Percentiles rank a stretch among this genome's conserved stretches.
These are phyloP conservation scores for Lepeophtheirus salmonis DNA, from an alignment of 1,140 invertebrate species.

Conservation along the genomic window DNA sequence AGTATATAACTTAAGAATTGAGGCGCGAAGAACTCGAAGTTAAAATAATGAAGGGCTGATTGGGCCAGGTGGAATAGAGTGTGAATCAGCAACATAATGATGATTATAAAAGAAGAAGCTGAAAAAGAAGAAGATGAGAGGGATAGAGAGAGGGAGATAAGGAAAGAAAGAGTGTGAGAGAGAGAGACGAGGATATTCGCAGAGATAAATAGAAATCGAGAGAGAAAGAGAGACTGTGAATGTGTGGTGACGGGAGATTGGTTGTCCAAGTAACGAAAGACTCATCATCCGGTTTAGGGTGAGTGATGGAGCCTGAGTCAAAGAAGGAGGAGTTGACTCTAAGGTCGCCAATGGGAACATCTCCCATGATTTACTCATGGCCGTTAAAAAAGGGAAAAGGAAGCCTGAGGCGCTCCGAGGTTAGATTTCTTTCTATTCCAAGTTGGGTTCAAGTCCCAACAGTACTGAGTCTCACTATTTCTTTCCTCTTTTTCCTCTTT, in stretches of 20 bases:
- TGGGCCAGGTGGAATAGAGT: too few relatives aligned
- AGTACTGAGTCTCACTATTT: too few relatives aligned
- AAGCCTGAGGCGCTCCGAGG: background rate
- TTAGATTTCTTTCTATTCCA: too few relatives aligned
- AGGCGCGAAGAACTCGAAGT: too few relatives aligned
- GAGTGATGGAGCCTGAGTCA: background rate
- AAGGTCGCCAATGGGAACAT: background rate
- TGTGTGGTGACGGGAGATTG: background rate
- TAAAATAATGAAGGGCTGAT: too few relatives aligned
- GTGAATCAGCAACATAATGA: background rate
- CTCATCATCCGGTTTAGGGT: background rate
- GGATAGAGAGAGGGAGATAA: background rate
- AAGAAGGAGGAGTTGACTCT: background rate
- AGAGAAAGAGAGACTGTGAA: background rate
- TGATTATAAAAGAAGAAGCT: background rate
- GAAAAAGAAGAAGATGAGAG: background rate
- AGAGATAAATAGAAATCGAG: background rate
- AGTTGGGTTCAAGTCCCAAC: too few relatives aligned
- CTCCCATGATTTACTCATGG: background rate
- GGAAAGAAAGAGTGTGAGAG: background rate
- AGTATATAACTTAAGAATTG: too few relatives aligned
- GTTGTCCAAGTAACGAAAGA: background rate
- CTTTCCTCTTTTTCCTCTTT: background rate
- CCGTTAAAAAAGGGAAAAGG: background rate
- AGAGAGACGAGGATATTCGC: background rate